These are phyloP conservation scores for Microdon myrmicae DNA, from an alignment of 2,888 invertebrate genomes.

Conservation along the genomic window DNA sequence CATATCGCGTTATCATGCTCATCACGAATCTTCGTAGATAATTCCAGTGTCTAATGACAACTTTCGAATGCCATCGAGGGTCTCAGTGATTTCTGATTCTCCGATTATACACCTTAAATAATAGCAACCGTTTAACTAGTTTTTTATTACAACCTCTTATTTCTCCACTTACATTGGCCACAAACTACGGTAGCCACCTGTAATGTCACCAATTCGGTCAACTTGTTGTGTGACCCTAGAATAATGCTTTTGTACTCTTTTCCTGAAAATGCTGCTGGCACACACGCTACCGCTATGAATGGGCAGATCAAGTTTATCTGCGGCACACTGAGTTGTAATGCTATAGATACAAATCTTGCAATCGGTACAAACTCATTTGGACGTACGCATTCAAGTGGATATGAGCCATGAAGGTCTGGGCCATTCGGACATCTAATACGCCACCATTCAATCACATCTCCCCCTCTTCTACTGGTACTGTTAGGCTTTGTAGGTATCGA, in stretches of 20 bases:
- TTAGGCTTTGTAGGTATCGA: slow-evolving; percentile 17
- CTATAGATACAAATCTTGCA: slow-evolving; percentile 12
- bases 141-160: no score
- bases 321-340: slow-evolving; percentile 31
- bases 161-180: no score
- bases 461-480: slow-evolving; percentile 33
- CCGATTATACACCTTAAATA: no score
- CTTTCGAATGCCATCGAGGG: no score
- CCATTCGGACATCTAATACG: slow-evolving; percentile 48
- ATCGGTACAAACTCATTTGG: slow-evolving; percentile 27
- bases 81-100: no score
- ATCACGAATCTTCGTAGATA: no score
- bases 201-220: no score
- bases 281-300: slow-evolving; percentile 11
- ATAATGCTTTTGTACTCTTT: slow-evolving; percentile 40
- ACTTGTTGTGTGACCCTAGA: slow-evolving; percentile 41
- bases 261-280: slow-evolving; percentile 36
- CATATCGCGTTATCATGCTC: no score
- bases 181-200: no score
- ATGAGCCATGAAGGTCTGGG: slow-evolving; percentile 48
- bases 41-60: no score
- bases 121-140: no score
- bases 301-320: slow-evolving; percentile 11
- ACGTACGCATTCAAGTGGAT: slow-evolving; percentile 32
- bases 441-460: slow-evolving; percentile 35